Base-by-base conservation (phyloP, 2,797 vertebrate species). In the Aythya fuligula region DNA sequence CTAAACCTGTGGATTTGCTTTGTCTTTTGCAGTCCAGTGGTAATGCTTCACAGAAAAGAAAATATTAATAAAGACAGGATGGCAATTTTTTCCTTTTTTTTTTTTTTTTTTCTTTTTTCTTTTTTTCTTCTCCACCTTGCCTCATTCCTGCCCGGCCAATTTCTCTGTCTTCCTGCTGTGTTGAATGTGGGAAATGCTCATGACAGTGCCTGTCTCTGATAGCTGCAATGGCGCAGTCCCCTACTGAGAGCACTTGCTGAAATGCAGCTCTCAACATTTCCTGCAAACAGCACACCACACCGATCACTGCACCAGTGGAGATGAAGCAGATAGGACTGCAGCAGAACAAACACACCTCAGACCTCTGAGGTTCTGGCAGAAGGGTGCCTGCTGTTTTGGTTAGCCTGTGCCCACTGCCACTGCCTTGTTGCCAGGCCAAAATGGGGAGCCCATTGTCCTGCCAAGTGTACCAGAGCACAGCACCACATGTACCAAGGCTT, bases 101-200 rank as follows among this genome's bases (percentile, higher is more conserved):
- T 45, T 43, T 43, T 43, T 41, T 43, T 43, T 6, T 24, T 69
- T 47, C 14, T 5, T 25, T 13, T 7, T 22, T 25, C 8, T 53
- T 32, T 34, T 25, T 13, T 16, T 8, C 3, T 1, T 1, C 4
- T 9, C 25, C 6, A 4, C 6, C 12, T 17, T 53, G 16, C 14
- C 58, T 66, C 27, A 78, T 54, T 93, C 20, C 24, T 3, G 4
- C 36, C 34, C 56, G 51, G 49, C 43, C 28, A 71, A 34, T 25
- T 85, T 24, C 51, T 71, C 74, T 73, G 39, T 84, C 60, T 75
- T 79, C 6, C 27, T 38, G 5, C 73, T 41, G 20, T 18, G 7
- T 61, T 81, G 66, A 89, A 81, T 94, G 22, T 6, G 34, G 38
- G 57, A 86, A 87, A 65, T 58, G 90, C 38, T 77, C 28, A 13